phyloP scores from a whole-genome alignment of 92 coral and sea anemone genomes.

The Virgularia gustaviana region DNA sequence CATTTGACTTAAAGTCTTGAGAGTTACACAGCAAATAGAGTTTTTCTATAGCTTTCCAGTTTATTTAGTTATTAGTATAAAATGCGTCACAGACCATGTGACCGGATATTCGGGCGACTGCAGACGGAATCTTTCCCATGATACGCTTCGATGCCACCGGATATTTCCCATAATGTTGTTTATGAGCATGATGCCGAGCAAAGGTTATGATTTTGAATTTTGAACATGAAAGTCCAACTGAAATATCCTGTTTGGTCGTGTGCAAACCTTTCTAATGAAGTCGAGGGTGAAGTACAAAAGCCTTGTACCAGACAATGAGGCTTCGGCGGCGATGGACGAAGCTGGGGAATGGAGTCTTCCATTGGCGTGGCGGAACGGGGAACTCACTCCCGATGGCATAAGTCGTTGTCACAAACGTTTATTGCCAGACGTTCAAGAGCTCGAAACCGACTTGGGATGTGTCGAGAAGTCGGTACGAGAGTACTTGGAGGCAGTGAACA shows the following conservation, averaged over 20 bases:
- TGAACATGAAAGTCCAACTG: conserved; percentile 16
- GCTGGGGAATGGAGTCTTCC: conserved; percentile 26
- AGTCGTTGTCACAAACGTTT: conserved; percentile 72
- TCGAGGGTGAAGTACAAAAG: not conserved
- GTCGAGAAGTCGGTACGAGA: conserved; percentile 80
- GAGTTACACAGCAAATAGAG: no score
- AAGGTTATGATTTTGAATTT: not conserved
- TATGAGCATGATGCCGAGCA: not conserved
- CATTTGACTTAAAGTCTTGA: no score
- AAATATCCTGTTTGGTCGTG: not conserved
- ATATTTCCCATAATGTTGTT: conserved; percentile 4
- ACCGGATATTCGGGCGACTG: no score
- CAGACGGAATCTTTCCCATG: conserved; percentile 1
- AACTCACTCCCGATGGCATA: conserved; percentile 49
- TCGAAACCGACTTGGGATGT: conserved; percentile 71
- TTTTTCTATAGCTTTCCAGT: no score
- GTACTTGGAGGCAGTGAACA: conserved; percentile 86
- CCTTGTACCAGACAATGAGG: not conserved
- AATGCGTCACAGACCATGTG: no score
- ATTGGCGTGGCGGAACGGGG: conserved; percentile 26
- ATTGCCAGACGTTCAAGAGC: conserved; percentile 69
- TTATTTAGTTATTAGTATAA: no score
- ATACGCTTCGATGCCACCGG: not conserved
- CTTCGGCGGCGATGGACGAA: conserved; percentile 22
- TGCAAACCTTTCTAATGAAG: not conserved